phyloP scores from a whole-genome alignment of 2,113 vertebrate species.

The Oncorhynchus kisutch region DNA sequence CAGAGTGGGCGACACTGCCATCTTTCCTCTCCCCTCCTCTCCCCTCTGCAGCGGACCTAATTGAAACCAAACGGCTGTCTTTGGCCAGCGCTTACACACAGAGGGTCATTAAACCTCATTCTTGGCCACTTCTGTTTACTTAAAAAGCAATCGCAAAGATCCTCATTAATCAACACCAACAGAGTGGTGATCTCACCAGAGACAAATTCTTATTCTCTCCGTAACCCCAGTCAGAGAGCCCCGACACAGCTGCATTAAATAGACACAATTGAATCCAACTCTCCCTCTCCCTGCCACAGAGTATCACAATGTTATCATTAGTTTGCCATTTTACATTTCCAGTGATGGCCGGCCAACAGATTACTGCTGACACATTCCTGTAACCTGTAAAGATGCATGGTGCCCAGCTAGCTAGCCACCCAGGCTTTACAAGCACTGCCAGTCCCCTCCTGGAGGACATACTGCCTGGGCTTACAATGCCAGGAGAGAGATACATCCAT shows the following conservation, averaged over 20 bases:
- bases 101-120: conserved; percentile 60
- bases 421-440: conserved; percentile 46
- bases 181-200: conserved; percentile 76
- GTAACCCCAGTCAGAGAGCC: conserved; percentile 75
- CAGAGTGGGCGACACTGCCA: conserved; percentile 19
- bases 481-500: background rate
- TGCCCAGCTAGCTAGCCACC: conserved; percentile 2
- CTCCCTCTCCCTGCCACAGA: conserved; percentile 44
- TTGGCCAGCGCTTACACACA: conserved; percentile 66
- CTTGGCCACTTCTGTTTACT: conserved; percentile 74
- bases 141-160: conserved; percentile 68
- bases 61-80: conserved; percentile 82
- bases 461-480: background rate
- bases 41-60: conserved; percentile 65
- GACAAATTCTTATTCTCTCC: conserved; percentile 67
- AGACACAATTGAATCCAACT: conserved; percentile 58
- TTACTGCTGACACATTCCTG: conserved; percentile 74
- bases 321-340: conserved; percentile 66
- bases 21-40: conserved; percentile 23
- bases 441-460: conserved; percentile 6
- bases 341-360: conserved; percentile 69
- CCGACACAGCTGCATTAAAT: conserved; percentile 81
- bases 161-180: conserved; percentile 78
- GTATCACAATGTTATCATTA: conserved; percentile 70
- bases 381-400: conserved; percentile 71